Evolutionary conservation across 1,140 invertebrate species (phyloP).

Genomic region (Pachypeltis micranthus): DNA sequence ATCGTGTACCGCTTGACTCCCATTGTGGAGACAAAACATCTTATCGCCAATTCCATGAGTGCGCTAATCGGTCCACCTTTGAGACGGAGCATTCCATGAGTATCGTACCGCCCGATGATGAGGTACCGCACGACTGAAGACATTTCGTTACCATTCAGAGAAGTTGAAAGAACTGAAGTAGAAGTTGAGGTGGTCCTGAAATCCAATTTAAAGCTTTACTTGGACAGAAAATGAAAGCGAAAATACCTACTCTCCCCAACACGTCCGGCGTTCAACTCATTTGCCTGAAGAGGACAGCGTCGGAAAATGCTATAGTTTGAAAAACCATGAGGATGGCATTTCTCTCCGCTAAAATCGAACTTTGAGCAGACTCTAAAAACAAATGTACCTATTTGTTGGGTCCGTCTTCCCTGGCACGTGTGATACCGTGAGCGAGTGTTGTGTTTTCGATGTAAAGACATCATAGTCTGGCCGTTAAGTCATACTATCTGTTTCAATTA

Average conservation of each 20-base stretch:
- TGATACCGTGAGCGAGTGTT: too few relatives aligned
- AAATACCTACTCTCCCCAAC: constrained; percentile 97
- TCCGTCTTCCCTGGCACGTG: too few relatives aligned
- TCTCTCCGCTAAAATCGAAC: constrained; percentile 96
- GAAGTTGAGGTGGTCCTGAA: constrained; percentile 99
- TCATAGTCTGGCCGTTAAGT: too few relatives aligned
- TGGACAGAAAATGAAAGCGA: constrained; percentile 98
- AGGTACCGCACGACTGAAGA: constrained; percentile 99
- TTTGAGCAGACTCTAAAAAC: constrained; percentile 97
- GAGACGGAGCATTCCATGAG: constrained; percentile 99
- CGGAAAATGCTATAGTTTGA: constrained; percentile 99
- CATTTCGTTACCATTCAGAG: constrained; percentile 97
- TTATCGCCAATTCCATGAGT: constrained; percentile 99
- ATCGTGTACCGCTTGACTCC: too few relatives aligned
- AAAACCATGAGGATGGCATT: constrained; percentile 99
- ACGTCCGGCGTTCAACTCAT: constrained; percentile 98
- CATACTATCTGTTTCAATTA: constrained; percentile 99
- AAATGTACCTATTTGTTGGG: too few relatives aligned
- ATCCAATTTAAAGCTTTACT: constrained; percentile 97
- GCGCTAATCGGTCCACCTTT: constrained; percentile 98
- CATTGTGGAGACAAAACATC: too few relatives aligned
- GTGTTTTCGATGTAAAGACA: too few relatives aligned
- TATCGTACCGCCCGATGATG: constrained; percentile 98
- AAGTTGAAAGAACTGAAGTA: constrained; percentile 98
- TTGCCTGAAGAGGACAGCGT: constrained; percentile 97